phyloP scores from a whole-genome alignment of 2,797 vertebrate species.

The Enteromius mattozi region DNA sequence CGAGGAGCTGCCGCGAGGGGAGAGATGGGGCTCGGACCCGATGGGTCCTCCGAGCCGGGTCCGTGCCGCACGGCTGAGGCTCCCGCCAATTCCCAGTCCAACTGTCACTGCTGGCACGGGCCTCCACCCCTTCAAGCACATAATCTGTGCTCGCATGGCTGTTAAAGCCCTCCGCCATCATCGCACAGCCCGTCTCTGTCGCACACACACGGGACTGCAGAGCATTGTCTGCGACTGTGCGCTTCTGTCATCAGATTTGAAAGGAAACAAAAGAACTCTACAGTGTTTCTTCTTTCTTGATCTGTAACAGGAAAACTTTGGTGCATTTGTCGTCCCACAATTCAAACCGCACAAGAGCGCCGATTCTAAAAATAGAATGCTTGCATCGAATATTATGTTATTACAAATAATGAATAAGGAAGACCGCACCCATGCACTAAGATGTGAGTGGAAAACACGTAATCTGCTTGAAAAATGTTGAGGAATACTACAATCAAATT shows the following conservation, averaged over 20 bases:
- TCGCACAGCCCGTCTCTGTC: slow-evolving; percentile 25
- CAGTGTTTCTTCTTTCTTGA: slow-evolving; percentile 48
- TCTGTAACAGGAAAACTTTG: slow-evolving; percentile 45
- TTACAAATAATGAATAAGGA: slow-evolving; percentile 43
- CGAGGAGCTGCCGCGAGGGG: slow-evolving; percentile 57
- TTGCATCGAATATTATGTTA: slow-evolving; percentile 7
- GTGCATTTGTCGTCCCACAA: slow-evolving; percentile 31
- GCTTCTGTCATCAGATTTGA: slow-evolving; percentile 70
- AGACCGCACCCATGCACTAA: slow-evolving; percentile 23
- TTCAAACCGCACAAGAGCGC: slow-evolving; percentile 26
- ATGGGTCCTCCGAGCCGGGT: slow-evolving; percentile 57
- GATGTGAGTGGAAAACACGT: not conserved
- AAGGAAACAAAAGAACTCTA: slow-evolving; percentile 57
- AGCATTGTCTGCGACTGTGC: slow-evolving; percentile 67
- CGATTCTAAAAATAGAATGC: slow-evolving; percentile 33
- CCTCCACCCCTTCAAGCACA: slow-evolving; percentile 80
- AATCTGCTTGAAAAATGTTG: slow-evolving; percentile 1
- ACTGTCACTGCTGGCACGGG: slow-evolving; percentile 84
- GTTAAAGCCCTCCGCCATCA: slow-evolving; percentile 77
- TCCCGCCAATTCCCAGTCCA: slow-evolving; percentile 83
- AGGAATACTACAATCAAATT: not conserved
- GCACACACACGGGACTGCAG: slow-evolving; percentile 5
- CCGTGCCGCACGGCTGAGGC: slow-evolving; percentile 71
- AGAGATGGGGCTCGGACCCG: slow-evolving; percentile 65
- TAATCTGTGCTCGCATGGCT: slow-evolving; percentile 82